A percentile compares a stretch with the other conserved stretches of the same genome.
Conservation (phyloP, 2,888 invertebrate species). For the Saturnia pavonia region DNA sequence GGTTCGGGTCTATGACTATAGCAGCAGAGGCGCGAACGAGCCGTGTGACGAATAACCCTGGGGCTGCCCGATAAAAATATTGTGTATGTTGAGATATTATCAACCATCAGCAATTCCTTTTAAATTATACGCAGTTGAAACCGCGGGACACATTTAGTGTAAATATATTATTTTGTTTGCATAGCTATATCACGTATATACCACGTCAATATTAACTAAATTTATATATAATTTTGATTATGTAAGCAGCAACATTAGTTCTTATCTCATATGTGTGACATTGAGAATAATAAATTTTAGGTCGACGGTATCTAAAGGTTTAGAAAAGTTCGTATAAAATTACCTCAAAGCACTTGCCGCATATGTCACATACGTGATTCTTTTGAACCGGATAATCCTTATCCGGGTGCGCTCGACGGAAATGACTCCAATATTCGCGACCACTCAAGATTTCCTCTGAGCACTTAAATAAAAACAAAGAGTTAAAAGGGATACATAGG, state of each 20-base stretch:
- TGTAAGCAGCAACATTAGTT: not conserved
- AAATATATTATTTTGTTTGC: no score
- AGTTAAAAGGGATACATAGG: not conserved
- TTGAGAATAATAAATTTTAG: not conserved
- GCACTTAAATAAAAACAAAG: conserved; percentile 57
- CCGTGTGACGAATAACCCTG: no score
- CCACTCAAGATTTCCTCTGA: conserved; percentile 60
- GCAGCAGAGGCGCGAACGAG: no score
- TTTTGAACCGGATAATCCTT: conserved; percentile 66
- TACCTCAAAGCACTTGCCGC: conserved; percentile 72
- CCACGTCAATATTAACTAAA: not conserved
- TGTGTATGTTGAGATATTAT: no score
- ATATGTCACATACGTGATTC: conserved; percentile 70
- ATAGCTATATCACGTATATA: no score
- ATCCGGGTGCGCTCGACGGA: conserved; percentile 67
- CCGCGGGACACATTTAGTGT: no score
- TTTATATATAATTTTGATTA: not conserved
- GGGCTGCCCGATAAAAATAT: no score
- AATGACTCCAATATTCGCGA: conserved; percentile 70
- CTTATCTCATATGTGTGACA: not conserved
- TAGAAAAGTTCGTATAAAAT: not conserved
- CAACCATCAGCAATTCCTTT: no score
- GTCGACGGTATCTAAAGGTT: not conserved
- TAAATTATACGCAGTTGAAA: no score
- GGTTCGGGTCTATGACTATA: no score